A percentile compares a stretch with the other conserved stretches of the same genome.
These are phyloP conservation scores for Alosa sapidissima DNA, from an alignment of 2,797 vertebrate genomes.

Conservation along the genomic window DNA sequence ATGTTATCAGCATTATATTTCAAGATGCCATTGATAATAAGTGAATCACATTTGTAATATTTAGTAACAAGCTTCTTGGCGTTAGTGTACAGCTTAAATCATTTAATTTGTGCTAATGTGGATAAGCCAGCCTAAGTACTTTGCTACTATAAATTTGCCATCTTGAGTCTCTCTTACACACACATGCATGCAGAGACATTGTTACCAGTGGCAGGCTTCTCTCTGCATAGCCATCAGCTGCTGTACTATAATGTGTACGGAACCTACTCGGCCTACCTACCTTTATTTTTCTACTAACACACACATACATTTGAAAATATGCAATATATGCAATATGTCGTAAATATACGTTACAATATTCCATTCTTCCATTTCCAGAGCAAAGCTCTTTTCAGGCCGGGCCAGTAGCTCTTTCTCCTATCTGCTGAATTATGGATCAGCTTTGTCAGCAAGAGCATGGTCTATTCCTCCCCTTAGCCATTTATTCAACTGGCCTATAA, in stretches of 20 bases:
- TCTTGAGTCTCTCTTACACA: neutral
- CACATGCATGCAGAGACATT: too few species aligned
- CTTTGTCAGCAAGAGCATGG: slow-evolving; percentile 63
- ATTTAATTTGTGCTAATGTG: neutral
- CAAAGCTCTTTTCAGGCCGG: slow-evolving; percentile 30
- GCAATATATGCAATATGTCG: too few species aligned
- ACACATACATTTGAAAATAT: too few species aligned
- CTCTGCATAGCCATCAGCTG: too few species aligned
- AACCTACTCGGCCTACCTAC: too few species aligned
- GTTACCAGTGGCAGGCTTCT: too few species aligned
- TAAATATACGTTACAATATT: too few species aligned
- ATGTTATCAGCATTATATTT: neutral
- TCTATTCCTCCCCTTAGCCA: slow-evolving; percentile 45
- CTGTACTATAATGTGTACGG: too few species aligned
- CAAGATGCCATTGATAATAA: neutral
- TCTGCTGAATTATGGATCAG: slow-evolving; percentile 71
- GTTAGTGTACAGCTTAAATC: neutral
- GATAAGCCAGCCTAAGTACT: neutral
- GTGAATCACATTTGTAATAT: neutral
- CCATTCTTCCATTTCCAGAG: neutral
- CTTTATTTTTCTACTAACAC: too few species aligned
- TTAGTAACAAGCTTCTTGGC: neutral
- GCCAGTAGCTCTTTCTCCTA: slow-evolving; percentile 44
- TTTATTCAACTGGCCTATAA: slow-evolving; percentile 51
- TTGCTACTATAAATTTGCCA: neutral